Evolutionary conservation across 2,797 vertebrate genomes (phyloP).

Genomic region (Lepus oiostolus): DNA sequence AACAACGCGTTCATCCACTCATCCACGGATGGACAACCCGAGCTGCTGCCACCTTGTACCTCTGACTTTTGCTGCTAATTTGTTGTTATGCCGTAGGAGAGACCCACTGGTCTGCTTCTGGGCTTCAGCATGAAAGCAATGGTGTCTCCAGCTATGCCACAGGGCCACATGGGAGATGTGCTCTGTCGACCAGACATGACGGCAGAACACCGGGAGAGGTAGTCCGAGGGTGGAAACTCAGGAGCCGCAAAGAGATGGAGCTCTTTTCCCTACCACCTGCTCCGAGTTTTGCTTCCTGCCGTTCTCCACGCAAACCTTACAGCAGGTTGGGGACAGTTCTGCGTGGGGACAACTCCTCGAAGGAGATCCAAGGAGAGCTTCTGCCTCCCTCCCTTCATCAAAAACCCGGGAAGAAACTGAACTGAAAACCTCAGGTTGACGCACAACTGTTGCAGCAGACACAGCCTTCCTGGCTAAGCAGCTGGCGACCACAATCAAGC

Average conservation of each 20-base stretch:
- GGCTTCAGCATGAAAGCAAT: not conserved
- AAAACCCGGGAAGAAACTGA: not conserved
- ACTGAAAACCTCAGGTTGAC: slow-evolving; percentile 28
- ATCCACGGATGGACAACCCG: accelerated
- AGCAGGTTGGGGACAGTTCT: not conserved
- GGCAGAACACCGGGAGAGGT: not conserved
- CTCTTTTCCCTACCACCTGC: not conserved
- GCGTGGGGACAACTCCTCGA: not conserved
- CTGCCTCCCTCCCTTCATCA: not conserved
- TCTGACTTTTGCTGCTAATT: not conserved
- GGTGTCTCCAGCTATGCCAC: not conserved
- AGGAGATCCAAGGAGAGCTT: not conserved
- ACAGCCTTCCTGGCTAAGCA: not conserved
- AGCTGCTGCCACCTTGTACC: not conserved
- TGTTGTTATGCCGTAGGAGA: not conserved
- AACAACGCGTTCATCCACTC: not conserved
- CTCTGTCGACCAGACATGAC: accelerated
- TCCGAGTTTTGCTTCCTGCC: not conserved
- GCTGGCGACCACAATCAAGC: slow-evolving; percentile 52
- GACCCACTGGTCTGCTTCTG: not conserved
- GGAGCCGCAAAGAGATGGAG: not conserved
- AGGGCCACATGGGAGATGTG: not conserved
- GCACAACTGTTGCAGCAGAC: not conserved
- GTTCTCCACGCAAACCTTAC: not conserved
- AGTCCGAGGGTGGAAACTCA: not conserved